phyloP scores from a whole-genome alignment of 1,140 invertebrate species.

The Diploscapter pachys region DNA sequence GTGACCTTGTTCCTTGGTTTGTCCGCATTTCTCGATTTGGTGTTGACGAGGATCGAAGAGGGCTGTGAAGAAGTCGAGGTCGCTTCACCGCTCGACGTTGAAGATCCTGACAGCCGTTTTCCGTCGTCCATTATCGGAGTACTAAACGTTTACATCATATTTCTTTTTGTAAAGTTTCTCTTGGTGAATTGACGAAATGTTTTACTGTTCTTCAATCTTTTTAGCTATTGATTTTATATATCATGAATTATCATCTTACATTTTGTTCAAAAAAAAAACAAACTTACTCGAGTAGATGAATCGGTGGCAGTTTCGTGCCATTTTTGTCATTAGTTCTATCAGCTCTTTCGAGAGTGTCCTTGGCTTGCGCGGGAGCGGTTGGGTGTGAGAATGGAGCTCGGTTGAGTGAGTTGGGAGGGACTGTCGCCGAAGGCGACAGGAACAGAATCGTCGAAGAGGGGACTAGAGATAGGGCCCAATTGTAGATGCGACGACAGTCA shows the following conservation, averaged over 20 bases:
- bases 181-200: not conserved
- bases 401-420: constrained; percentile 5
- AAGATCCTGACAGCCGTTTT: constrained; percentile 21
- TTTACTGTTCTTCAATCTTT: too few species aligned
- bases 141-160: not conserved
- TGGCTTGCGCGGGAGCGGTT: constrained; percentile 39
- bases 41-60: constrained; percentile 15
- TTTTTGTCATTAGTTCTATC: too few species aligned
- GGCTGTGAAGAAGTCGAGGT: constrained; percentile 12
- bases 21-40: constrained; percentile 8
- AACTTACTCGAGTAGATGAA: too few species aligned
- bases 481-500: constrained; percentile 79
- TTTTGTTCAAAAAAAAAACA: too few species aligned
- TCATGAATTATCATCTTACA: too few species aligned
- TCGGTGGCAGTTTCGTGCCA: too few species aligned
- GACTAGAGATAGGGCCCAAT: constrained; percentile 83
- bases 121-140: constrained; percentile 1
- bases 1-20: constrained; percentile 18
- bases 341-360: too few species aligned
- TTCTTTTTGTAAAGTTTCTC: not conserved
- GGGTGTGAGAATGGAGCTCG: constrained; percentile 47
- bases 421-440: constrained; percentile 25
- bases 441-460: constrained; percentile 68
- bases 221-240: too few species aligned
- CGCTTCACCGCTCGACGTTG: constrained; percentile 7